Conservation (phyloP, 1,140 invertebrate genomes). For the Lutraria rhynchaena region DNA sequence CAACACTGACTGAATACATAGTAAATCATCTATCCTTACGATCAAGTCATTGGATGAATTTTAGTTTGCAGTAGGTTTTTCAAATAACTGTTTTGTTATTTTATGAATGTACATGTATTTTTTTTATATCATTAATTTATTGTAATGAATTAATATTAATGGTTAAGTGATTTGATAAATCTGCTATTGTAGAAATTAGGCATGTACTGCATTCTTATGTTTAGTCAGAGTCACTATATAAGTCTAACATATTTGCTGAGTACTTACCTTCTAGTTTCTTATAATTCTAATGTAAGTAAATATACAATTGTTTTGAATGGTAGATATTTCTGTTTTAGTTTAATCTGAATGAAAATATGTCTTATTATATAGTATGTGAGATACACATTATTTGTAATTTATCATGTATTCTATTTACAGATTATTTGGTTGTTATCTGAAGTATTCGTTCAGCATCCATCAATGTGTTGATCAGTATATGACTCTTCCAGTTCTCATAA, state of each 20-base stretch:
- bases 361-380: too few relatives aligned
- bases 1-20: not conserved
- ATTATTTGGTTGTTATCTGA: not conserved
- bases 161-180: not conserved
- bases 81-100: not conserved
- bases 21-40: not conserved
- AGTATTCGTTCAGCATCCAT: slow-evolving; percentile 2
- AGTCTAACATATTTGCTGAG: not conserved
- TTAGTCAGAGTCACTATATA: not conserved
- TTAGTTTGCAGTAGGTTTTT: slow-evolving; percentile 2
- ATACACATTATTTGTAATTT: too few relatives aligned
- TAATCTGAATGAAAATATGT: too few relatives aligned
- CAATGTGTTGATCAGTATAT: not conserved
- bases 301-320: too few relatives aligned
- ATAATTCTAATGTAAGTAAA: too few relatives aligned
- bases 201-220: not conserved
- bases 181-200: not conserved
- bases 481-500: not conserved
- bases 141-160: not conserved
- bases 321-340: too few relatives aligned
- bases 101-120: not conserved
- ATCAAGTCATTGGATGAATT: not conserved
- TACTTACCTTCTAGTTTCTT: not conserved
- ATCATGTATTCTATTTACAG: too few relatives aligned
- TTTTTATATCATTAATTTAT: not conserved